These are phyloP conservation scores for Porites evermanni DNA, from an alignment of 92 coral and sea anemone genomes.

Conservation along the genomic window DNA sequence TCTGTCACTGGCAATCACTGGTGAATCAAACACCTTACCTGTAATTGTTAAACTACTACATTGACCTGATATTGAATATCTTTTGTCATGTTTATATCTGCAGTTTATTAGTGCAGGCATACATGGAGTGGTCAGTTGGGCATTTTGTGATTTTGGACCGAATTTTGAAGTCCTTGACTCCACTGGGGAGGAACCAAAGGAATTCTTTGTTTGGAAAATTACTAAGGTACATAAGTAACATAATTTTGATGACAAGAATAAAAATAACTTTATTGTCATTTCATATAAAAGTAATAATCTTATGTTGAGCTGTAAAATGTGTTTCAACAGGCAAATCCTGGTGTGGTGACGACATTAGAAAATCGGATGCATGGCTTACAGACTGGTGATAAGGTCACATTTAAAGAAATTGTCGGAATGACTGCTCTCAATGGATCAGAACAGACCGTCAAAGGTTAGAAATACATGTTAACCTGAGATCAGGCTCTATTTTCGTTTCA, in stretches of 20 bases:
- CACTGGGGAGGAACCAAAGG: conserved; percentile 92
- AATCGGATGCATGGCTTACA: conserved; percentile 94
- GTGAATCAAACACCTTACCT: too few relatives aligned
- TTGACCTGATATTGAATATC: too few relatives aligned
- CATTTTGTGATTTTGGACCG: conserved; percentile 96
- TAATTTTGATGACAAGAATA: too few relatives aligned
- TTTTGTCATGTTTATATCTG: not conserved
- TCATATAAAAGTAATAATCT: not conserved
- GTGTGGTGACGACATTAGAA: conserved; percentile 85
- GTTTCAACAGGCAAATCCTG: conserved; percentile 78
- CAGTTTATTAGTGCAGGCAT: conserved; percentile 85
- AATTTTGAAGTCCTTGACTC: conserved; percentile 90
- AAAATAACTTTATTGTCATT: too few relatives aligned
- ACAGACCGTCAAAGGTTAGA: conserved; percentile 79
- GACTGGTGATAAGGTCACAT: conserved; percentile 81
- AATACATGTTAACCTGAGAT: not conserved
- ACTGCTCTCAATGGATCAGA: conserved; percentile 68
- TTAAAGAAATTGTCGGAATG: conserved; percentile 93
- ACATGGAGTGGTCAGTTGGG: conserved; percentile 81
- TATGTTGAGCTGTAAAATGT: not conserved
- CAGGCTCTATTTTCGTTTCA: too few relatives aligned
- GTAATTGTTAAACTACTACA: too few relatives aligned
- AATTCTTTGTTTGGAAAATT: conserved; percentile 84
- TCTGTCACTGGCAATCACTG: too few relatives aligned
- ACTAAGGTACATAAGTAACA: conserved; percentile 70